These are phyloP conservation scores for Neotoma lepida DNA, from an alignment of 2,113 vertebrate genomes.

Conservation along the genomic window DNA sequence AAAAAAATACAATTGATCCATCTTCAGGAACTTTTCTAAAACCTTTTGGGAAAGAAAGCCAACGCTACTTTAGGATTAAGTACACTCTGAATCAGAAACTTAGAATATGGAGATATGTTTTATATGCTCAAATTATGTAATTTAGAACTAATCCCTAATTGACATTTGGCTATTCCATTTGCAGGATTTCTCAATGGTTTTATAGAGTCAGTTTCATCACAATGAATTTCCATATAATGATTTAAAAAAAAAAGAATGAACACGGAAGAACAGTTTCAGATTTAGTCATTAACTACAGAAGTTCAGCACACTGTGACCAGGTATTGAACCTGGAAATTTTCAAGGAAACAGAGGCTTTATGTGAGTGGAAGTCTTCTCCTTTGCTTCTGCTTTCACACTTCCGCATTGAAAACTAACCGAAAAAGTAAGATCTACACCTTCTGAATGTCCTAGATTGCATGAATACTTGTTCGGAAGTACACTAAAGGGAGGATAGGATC, in stretches of 20 bases:
- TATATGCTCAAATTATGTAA: neutral
- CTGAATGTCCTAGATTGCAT: neutral
- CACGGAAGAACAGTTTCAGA: conserved; percentile 9
- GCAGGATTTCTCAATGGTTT: conserved; percentile 49
- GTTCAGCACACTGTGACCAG: conserved; percentile 19
- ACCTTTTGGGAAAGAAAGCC: neutral
- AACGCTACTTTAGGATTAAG: conserved; percentile 35
- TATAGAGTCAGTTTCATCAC: conserved; percentile 20
- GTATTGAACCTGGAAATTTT: conserved; percentile 52
- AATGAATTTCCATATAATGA: conserved; percentile 61
- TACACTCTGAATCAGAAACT: neutral
- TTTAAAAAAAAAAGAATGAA: neutral
- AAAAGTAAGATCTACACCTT: conserved; percentile 1
- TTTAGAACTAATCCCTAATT: conserved; percentile 33
- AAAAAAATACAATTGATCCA: conserved; percentile 67
- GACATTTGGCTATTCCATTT: conserved; percentile 13
- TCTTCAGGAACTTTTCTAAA: conserved; percentile 67
- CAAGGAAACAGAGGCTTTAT: conserved; percentile 55
- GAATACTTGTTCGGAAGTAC: conserved; percentile 9
- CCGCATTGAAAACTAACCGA: conserved; percentile 41
- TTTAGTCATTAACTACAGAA: conserved; percentile 52
- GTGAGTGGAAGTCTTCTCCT: conserved; percentile 21
- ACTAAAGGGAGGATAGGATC: conserved; percentile 7
- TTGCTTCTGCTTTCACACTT: conserved; percentile 11
- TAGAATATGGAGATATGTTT: neutral